phyloP scores from a whole-genome alignment of 2,797 vertebrate species.

The Macropus fuliginosus region DNA sequence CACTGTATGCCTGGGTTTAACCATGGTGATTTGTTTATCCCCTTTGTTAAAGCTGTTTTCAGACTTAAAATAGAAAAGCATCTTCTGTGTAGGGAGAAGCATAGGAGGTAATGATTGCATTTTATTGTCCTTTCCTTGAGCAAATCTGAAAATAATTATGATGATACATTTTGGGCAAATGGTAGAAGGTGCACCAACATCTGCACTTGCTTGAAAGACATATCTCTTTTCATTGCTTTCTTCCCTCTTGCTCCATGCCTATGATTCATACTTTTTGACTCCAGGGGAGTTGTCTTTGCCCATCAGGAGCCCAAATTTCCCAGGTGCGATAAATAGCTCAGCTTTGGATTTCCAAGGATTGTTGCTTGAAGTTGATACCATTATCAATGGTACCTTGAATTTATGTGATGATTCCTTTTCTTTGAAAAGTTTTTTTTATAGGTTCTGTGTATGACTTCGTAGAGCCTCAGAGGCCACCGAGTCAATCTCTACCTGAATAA shows the following conservation, averaged over 20 bases:
- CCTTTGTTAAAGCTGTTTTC: conserved; percentile 26
- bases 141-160: neutral
- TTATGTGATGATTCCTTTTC: neutral
- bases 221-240: neutral
- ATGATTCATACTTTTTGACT: conserved; percentile 26
- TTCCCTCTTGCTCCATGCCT: neutral
- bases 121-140: neutral
- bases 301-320: neutral
- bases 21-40: neutral
- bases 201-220: neutral
- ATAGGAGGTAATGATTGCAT: neutral
- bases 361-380: neutral
- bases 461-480: neutral
- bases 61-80: neutral
- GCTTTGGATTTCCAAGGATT: neutral
- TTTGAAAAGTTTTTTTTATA: neutral
- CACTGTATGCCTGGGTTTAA: neutral
- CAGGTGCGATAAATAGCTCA: neutral
- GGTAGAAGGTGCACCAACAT: neutral
- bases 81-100: neutral
- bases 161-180: neutral
- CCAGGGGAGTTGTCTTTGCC: neutral
- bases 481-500: neutral
- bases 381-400: neutral
- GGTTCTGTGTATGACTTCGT: neutral